A percentile compares a stretch with the other conserved stretches of the same genome.
Evolutionary conservation across 2,797 vertebrate species (phyloP).

Genomic region (Pachyuromys duprasi): DNA sequence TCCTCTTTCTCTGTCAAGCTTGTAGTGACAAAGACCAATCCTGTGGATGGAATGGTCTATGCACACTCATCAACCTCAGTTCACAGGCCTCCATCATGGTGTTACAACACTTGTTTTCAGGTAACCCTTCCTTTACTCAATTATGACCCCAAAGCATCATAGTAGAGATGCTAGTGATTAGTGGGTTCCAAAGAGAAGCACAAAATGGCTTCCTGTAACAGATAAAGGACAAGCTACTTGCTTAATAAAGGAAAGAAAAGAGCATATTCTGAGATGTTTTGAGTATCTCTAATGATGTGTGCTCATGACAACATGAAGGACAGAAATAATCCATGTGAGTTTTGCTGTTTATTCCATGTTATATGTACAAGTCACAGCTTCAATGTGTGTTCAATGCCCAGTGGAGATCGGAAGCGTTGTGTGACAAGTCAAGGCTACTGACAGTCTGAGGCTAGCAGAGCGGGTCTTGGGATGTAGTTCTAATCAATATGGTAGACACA

Average conservation of each 20-base stretch:
- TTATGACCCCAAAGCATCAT: neutral
- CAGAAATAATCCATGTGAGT: neutral
- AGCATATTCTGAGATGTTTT: neutral
- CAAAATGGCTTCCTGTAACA: neutral
- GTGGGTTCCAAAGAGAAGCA: neutral
- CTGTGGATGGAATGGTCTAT: too few relatives aligned
- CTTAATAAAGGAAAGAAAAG: neutral
- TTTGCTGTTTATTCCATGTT: neutral
- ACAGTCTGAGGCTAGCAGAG: too few relatives aligned
- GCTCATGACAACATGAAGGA: neutral
- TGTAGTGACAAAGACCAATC: neutral
- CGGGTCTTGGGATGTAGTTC: too few relatives aligned
- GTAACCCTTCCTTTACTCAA: neutral
- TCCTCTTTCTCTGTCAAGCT: neutral
- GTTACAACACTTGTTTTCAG: neutral
- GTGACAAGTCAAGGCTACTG: rapidly evolving
- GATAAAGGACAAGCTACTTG: neutral
- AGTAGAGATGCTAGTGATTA: neutral
- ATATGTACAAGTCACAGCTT: neutral
- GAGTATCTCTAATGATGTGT: neutral
- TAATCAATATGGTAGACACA: neutral
- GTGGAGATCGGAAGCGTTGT: too few relatives aligned
- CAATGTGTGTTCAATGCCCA: neutral
- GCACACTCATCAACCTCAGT: neutral
- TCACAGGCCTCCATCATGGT: neutral